These are phyloP conservation scores for Dendrocincla fuliginosa DNA, from an alignment of 2,797 vertebrate species.

Conservation along the genomic window DNA sequence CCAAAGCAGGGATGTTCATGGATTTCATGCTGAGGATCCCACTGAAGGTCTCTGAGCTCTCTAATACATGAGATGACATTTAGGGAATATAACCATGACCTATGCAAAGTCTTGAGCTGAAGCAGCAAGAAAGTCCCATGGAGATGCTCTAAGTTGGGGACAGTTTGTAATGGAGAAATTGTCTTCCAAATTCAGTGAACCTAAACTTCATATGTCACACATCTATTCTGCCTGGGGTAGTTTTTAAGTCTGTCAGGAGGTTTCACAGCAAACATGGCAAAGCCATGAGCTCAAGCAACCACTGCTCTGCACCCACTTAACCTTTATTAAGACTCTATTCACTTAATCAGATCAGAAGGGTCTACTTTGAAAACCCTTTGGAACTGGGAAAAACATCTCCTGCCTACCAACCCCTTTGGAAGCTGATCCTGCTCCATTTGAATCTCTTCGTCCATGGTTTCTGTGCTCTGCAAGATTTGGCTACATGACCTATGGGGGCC, in stretches of 20 bases:
- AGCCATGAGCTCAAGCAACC: neutral
- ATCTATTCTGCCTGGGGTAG: neutral
- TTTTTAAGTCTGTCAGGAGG: neutral
- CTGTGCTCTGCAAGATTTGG: neutral
- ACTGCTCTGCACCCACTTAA: neutral
- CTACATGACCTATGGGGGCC: accelerated
- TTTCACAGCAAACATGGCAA: neutral
- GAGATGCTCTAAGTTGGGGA: neutral
- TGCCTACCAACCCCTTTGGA: neutral
- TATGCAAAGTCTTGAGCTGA: neutral
- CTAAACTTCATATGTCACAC: neutral
- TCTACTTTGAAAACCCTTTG: neutral
- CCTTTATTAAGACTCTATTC: neutral
- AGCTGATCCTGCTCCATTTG: neutral
- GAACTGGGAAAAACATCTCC: neutral
- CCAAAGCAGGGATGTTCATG: neutral
- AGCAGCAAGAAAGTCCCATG: neutral
- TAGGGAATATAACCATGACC: neutral
- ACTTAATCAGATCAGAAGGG: neutral
- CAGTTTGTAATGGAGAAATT: neutral
- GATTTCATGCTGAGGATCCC: neutral
- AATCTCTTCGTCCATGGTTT: accelerated
- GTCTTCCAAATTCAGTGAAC: neutral
- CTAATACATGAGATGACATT: neutral
- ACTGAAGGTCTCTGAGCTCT: accelerated